A percentile compares a stretch with the other conserved stretches of the same genome.
phyloP scores from a whole-genome alignment of 2,797 vertebrate genomes.

The Enteromius treurensis region DNA sequence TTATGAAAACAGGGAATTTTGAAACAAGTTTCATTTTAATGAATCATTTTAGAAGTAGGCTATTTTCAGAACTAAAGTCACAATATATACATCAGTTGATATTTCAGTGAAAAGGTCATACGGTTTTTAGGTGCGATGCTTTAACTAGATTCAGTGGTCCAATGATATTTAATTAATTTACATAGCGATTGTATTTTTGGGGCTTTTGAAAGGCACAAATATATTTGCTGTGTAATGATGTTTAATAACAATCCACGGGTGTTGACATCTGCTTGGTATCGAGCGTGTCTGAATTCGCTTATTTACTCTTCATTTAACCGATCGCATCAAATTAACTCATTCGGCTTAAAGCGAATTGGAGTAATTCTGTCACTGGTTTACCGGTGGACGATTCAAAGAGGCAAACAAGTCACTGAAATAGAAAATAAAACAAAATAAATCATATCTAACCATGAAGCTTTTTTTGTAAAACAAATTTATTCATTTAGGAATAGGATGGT shows the following conservation, averaged over 20 bases:
- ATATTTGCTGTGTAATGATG: constrained; percentile 3
- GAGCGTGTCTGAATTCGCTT: constrained; percentile 16
- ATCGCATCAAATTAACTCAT: constrained; percentile 44
- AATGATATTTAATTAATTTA: neutral
- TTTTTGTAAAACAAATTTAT: constrained; percentile 87
- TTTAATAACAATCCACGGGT: neutral
- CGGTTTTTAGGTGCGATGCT: neutral
- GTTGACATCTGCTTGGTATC: neutral
- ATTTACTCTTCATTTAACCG: constrained; percentile 51
- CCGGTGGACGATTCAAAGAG: neutral
- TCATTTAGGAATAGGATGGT: constrained; percentile 86
- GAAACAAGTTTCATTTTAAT: neutral
- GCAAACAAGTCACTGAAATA: neutral
- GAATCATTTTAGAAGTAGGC: neutral
- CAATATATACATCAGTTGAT: neutral
- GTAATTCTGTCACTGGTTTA: constrained; percentile 8
- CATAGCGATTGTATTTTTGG: neutral
- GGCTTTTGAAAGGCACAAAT: neutral
- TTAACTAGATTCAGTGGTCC: neutral
- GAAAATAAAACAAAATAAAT: neutral
- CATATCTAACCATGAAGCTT: constrained; percentile 43
- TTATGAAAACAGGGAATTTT: neutral
- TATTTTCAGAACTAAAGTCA: neutral
- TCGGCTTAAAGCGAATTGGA: constrained; percentile 27
- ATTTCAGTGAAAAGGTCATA: neutral